Evolutionary conservation across 2,113 vertebrate species (phyloP).

Genomic region (Bubo blakistoni): DNA sequence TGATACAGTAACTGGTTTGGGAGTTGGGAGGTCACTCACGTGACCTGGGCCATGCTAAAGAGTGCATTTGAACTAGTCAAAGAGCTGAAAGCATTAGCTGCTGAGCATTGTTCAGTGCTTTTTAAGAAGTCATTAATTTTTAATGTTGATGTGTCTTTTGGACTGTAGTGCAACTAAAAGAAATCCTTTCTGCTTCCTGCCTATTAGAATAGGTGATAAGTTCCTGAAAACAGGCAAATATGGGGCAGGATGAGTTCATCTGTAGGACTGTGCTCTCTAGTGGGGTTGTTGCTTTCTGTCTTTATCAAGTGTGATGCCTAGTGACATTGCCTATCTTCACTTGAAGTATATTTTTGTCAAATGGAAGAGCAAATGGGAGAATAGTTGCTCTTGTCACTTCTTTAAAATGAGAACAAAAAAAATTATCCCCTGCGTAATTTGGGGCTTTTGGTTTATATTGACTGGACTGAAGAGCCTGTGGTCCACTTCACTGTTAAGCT

Average conservation of each 20-base stretch:
- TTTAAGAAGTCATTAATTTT: slow-evolving; percentile 30
- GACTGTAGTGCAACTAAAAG: not conserved
- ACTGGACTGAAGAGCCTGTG: not conserved
- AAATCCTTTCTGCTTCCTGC: not conserved
- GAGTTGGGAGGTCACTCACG: not conserved
- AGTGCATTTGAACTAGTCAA: not conserved
- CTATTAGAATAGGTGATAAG: not conserved
- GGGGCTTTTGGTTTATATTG: not conserved
- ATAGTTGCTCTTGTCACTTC: not conserved
- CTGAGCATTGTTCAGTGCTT: not conserved
- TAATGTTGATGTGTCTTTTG: not conserved
- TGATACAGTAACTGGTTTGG: not conserved
- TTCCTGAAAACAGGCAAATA: not conserved
- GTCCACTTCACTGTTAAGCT: not conserved
- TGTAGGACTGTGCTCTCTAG: not conserved
- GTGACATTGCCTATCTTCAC: not conserved
- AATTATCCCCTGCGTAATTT: not conserved
- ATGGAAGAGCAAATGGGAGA: not conserved
- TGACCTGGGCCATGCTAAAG: not conserved
- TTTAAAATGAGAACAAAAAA: not conserved
- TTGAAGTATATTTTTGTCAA: not conserved
- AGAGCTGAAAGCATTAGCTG: not conserved
- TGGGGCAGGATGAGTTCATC: not conserved
- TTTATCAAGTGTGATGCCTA: not conserved
- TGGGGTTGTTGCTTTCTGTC: not conserved